Percentiles rank a stretch among this genome's conserved stretches.
Evolutionary conservation across 2,888 invertebrate species (phyloP).

Genomic region (Galerucella calmariensis): DNA sequence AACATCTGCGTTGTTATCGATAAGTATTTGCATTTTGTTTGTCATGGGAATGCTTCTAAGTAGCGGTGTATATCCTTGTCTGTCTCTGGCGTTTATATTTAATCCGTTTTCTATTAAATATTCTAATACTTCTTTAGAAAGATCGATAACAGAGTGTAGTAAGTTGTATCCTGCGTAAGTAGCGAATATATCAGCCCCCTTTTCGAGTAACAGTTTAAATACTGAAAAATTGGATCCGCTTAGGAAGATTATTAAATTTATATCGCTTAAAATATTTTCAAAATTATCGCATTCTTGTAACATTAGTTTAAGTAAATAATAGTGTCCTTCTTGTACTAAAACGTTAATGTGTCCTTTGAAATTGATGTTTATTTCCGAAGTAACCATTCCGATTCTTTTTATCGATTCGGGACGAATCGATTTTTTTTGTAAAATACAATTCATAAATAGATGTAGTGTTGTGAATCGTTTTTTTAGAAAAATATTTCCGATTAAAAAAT

Average conservation of each 20-base stretch:
- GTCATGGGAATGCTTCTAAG: not conserved
- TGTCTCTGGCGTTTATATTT: constrained; percentile 1
- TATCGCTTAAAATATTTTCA: not conserved
- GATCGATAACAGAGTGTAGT: not conserved
- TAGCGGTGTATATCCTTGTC: not conserved
- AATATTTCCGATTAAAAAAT: not conserved
- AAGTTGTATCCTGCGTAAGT: not conserved
- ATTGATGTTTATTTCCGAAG: not conserved
- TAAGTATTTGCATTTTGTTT: not conserved
- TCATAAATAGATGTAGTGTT: not conserved
- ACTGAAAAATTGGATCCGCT: not conserved
- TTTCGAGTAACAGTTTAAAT: not conserved
- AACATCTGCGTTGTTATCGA: not conserved
- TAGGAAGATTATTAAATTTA: not conserved
- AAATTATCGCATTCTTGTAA: not conserved
- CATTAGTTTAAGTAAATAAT: not conserved
- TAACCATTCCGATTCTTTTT: not conserved
- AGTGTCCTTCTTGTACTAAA: not conserved
- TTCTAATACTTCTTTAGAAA: not conserved
- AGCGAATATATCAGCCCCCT: not conserved
- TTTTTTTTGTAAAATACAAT: not conserved
- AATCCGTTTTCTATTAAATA: not conserved
- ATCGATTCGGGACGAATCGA: not conserved
- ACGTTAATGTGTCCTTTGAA: not conserved
- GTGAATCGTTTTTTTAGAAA: not conserved